Percentiles rank a stretch among this genome's conserved stretches.
Conservation (phyloP, 2,888 invertebrate genomes). For the Lasioglossum lativentre region DNA sequence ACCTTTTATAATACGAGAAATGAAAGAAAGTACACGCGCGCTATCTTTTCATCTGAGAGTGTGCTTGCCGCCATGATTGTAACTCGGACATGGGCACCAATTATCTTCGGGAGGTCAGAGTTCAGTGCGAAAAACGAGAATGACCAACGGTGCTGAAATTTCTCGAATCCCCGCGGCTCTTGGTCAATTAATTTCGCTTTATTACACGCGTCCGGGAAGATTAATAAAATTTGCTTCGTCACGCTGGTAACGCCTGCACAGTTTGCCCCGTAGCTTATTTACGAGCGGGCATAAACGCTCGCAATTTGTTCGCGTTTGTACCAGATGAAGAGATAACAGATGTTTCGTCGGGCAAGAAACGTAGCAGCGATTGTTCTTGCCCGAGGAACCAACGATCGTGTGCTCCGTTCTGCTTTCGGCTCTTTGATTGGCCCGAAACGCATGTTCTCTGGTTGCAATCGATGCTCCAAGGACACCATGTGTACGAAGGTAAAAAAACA, state of each 20-base stretch:
- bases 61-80: neutral
- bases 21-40: neutral
- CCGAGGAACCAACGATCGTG: conserved; percentile 9
- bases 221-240: conserved; percentile 68
- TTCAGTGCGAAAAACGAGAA: neutral
- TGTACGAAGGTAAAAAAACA: neutral
- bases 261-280: conserved; percentile 53
- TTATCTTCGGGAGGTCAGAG: neutral
- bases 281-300: conserved; percentile 48
- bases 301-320: conserved; percentile 55
- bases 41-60: neutral
- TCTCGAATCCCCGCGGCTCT: conserved; percentile 26
- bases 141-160: conserved; percentile 16
- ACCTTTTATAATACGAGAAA: neutral
- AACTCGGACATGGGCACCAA: neutral
- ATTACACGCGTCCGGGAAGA: conserved; percentile 47
- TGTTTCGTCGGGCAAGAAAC: conserved; percentile 35
- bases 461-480: too few species aligned
- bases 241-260: conserved; percentile 46
- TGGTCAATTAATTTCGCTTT: conserved; percentile 59
- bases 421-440: conserved; percentile 18
- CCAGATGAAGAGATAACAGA: conserved; percentile 44
- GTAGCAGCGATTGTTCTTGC: conserved; percentile 19
- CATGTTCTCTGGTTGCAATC: neutral
- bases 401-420: neutral